A percentile compares a stretch with the other conserved stretches of the same genome.
These are phyloP conservation scores for Haliclona indistincta DNA, from an alignment of 37 sponge, comb jelly and placozoan species.

Conservation along the genomic window DNA sequence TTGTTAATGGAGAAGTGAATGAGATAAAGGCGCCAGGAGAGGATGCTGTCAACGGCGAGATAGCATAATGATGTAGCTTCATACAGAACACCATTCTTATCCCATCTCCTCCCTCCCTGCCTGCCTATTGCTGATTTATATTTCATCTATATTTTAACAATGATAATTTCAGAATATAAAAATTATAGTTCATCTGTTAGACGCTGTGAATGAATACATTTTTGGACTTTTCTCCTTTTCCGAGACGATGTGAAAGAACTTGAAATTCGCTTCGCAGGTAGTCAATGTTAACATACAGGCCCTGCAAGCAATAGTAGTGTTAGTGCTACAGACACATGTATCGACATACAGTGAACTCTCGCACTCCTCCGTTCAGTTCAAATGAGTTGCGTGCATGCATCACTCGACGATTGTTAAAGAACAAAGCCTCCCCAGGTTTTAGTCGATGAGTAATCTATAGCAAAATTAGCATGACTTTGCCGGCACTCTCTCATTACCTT, in stretches of 20 bases:
- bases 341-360: neutral
- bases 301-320: slow-evolving; percentile 17
- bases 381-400: slow-evolving; percentile 58
- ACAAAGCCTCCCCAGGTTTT: slow-evolving; percentile 51
- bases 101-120: too few relatives aligned
- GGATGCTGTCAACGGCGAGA: too few relatives aligned
- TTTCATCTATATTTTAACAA: too few relatives aligned
- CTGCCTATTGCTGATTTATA: too few relatives aligned
- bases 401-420: slow-evolving; percentile 63
- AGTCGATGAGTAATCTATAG: slow-evolving; percentile 28
- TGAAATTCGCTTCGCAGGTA: slow-evolving; percentile 60
- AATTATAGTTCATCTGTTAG: too few relatives aligned
- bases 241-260: slow-evolving; percentile 12
- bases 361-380: slow-evolving; percentile 44
- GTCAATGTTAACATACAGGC: slow-evolving; percentile 70
- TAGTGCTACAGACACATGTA: neutral
- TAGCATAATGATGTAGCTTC: too few relatives aligned
- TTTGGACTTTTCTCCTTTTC: slow-evolving; percentile 2
- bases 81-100: too few relatives aligned
- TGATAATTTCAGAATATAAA: too few relatives aligned
- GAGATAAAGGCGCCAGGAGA: too few relatives aligned
- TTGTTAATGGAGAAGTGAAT: too few relatives aligned
- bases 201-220: slow-evolving; percentile 39
- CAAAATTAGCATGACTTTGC: neutral
- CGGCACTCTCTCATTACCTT: too few relatives aligned